Evolutionary conservation across 2,113 vertebrate species (phyloP), one percentile per base, ranked within the genome.

Genomic region (Ameiurus melas): DNA sequence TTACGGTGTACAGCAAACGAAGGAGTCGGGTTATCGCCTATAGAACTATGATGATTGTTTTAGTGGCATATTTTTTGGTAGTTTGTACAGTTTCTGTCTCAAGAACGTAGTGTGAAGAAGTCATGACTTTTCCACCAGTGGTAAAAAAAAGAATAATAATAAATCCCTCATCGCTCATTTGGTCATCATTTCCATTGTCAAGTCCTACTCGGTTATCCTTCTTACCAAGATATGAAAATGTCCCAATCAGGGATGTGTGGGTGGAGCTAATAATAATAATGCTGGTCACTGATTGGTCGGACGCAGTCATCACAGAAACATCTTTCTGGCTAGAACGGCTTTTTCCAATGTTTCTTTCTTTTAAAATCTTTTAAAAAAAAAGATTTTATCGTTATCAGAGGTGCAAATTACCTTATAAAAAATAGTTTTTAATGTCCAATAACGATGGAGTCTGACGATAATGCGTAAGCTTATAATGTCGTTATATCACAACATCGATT

Each of bases 201-300:
- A 70, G 6, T 57, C 27, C 7, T 55, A 30, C 19, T 1, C 57
- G 78, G 8, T 36, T 58, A 8, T 9, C 9, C 33, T 81, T 30
- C 17, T 58, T 57, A 25, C n/a, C 47, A 53, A 6, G 47, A 2
- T 57, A 33, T 9, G 22, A 5, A 5, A n/a, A 20, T 20, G 51
- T 33, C 17, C 51, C 27, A 33, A 30, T 17, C 47, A 79, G 47
- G 47, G n/a, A 80, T 4, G 51, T 80, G 51, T 80, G n/a, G 51
- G 47, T 19, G 16, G n/a, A 57, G 53, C n/a, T 80, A 80, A 80
- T 80, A 57, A 80, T 80, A 57, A 55, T 79, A 79, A 64, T 12
- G 17, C 39, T 78, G 75, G 75, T 12, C 22, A n/a, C 43, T 14
- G 43, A 51, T 78, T n/a, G 43, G 43, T 51, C 6, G 25, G 19